Percentiles rank a stretch among this genome's conserved stretches.
phyloP scores from a whole-genome alignment of 2,113 vertebrate species.

The Steatornis caripensis region DNA sequence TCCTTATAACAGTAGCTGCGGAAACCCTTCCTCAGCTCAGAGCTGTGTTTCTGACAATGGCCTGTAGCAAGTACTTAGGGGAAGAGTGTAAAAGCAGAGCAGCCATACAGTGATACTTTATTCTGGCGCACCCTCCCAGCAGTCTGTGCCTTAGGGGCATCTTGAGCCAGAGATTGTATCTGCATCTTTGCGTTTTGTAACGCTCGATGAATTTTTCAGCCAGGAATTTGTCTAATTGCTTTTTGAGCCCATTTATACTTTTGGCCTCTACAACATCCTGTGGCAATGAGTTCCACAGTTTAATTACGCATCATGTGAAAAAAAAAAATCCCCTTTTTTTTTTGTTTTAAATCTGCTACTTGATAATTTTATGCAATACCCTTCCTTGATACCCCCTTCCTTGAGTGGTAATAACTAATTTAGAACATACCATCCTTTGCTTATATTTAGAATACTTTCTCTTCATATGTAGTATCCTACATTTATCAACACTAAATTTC shows the following conservation, averaged over 20 bases:
- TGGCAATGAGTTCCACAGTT: conserved; percentile 33
- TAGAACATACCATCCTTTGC: neutral
- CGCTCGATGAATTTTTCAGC: conserved; percentile 63
- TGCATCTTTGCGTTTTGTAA: conserved; percentile 57
- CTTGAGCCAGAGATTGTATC: conserved; percentile 45
- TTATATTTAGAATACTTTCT: neutral
- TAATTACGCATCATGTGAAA: neutral
- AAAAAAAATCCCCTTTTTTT: neutral
- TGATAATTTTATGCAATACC: neutral
- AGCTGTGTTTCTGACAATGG: neutral
- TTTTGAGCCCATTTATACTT: conserved; percentile 52
- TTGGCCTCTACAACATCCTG: conserved; percentile 54
- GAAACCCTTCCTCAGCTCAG: neutral
- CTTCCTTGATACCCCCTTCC: neutral
- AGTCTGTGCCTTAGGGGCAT: conserved; percentile 58
- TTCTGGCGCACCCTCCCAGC: conserved; percentile 52
- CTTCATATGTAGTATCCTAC: neutral
- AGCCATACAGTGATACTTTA: neutral
- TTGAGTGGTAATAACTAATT: neutral
- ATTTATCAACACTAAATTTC: neutral
- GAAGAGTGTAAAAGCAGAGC: neutral
- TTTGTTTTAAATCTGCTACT: neutral
- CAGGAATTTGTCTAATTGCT: conserved; percentile 64
- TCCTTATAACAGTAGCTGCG: neutral
- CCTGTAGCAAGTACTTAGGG: neutral